Conservation (phyloP, 2,888 invertebrate species). For the Calliphora vomitoria region DNA sequence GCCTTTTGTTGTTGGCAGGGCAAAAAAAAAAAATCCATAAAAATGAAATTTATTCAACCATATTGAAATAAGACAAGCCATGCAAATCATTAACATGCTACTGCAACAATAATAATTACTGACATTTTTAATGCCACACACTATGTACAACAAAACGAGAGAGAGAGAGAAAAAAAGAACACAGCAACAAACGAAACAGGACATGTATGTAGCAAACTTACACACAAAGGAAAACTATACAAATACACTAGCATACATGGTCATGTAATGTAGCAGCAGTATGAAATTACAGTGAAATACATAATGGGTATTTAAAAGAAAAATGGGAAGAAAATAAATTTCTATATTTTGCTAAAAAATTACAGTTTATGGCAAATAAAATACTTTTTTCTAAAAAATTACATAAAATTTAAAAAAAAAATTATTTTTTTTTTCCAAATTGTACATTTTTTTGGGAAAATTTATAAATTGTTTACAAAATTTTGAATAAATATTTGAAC, state of each 20-base stretch:
- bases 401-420: no score
- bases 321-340: no score
- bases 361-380: no score
- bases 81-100: slow-evolving; percentile 65
- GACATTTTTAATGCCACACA: slow-evolving; percentile 62
- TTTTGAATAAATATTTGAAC: no score
- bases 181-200: slow-evolving; percentile 4
- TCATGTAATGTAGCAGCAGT: not conserved
- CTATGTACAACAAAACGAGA: not conserved
- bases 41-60: slow-evolving; percentile 60
- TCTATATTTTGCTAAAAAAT: no score
- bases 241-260: not conserved
- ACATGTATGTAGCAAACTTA: not conserved
- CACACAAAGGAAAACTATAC: not conserved
- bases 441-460: no score
- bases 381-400: no score
- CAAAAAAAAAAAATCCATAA: slow-evolving; percentile 13
- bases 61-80: slow-evolving; percentile 53
- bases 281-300: not conserved
- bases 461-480: no score
- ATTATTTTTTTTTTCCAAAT: no score
- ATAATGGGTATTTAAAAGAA: no score
- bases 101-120: slow-evolving; percentile 72
- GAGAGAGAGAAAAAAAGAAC: not conserved
- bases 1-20: not conserved